Evolutionary conservation across 2,888 invertebrate species (phyloP), one percentile per base, ranked within the genome.

Genomic region (Alentia gelatinosa): DNA sequence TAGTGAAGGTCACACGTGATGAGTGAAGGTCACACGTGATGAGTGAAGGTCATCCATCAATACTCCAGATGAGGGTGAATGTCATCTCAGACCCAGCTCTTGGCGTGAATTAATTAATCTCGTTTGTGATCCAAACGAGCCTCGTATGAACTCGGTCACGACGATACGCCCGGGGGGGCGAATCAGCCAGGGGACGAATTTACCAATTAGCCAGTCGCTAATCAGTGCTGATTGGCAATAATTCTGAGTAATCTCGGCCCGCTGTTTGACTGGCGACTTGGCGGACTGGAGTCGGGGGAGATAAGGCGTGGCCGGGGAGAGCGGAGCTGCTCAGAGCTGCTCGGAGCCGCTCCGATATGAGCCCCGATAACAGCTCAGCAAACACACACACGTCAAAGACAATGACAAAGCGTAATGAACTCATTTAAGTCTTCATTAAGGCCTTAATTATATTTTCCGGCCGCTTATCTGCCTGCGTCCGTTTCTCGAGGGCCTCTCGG

Each of bases 381-480:
- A 42, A 86, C 86, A 86, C 23, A 4, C 47, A 5, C 37, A 86
- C 86, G 86, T 86, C 86, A 86, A 30, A 86, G 86, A 47, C 86
- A 83, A 83, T 83, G 86, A 47, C 86, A 47, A 47, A 47, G 42
- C 50, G 86, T 47, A 86, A 86, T 86, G 47, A 86, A 86, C 86
- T 86, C 86, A 86, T 47, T 86, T 86, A 86, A 86, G 86, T 86
- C 86, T 86, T 86, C 86, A 86, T 86, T 86, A 86, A 30, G 33
- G 47, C 42, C 86, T 86, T 86, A 86, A 86, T 86, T 86, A 86
- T 23, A 47, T 47, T 83, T 83, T 42, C 86, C 47, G 30, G 86
- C 1, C 86, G 83, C 83, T 83, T 83, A 83, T 83, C 39, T 15
- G 83, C 19, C 33, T 7, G 86, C 86, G 47, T 35, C 47, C 42